Conservation (phyloP, 2,888 invertebrate genomes). For the Trichogramma dendrolimi region DNA sequence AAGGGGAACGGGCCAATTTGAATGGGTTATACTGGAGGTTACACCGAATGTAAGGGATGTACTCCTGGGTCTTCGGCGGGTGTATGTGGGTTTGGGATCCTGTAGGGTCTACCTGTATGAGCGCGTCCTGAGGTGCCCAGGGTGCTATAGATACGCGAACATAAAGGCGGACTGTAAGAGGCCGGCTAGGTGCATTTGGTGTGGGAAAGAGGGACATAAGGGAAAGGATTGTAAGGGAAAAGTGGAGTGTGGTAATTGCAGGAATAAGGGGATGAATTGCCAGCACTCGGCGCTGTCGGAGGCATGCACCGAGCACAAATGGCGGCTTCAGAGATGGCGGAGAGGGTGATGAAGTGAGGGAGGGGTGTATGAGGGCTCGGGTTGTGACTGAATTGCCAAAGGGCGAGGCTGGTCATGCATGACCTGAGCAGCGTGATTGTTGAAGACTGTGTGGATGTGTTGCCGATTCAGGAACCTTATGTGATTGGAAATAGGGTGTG, state of each 20-base stretch:
- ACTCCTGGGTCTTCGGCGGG: too few species aligned
- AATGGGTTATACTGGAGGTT: too few species aligned
- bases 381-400: slow-evolving; percentile 16
- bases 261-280: not conserved
- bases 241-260: slow-evolving; percentile 16
- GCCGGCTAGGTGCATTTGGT: slow-evolving; percentile 10
- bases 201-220: slow-evolving; percentile 13
- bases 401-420: slow-evolving; percentile 16
- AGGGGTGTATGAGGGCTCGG: not conserved
- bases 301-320: slow-evolving; percentile 15
- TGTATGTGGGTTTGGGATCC: not conserved
- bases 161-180: slow-evolving; percentile 3
- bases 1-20: too few species aligned
- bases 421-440: slow-evolving; percentile 13
- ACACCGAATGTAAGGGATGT: too few species aligned
- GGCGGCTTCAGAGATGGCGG: not conserved
- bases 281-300: slow-evolving; percentile 9
- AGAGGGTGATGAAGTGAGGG: not conserved
- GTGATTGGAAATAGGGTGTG: not conserved
- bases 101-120: not conserved
- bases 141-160: slow-evolving; percentile 13
- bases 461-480: slow-evolving; percentile 16
- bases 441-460: slow-evolving; percentile 5
- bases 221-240: slow-evolving; percentile 1
- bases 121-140: slow-evolving; percentile 5